A percentile compares a stretch with the other conserved stretches of the same genome.
phyloP scores from a whole-genome alignment of 2,113 vertebrate species.

The Sinosuthora webbiana region DNA sequence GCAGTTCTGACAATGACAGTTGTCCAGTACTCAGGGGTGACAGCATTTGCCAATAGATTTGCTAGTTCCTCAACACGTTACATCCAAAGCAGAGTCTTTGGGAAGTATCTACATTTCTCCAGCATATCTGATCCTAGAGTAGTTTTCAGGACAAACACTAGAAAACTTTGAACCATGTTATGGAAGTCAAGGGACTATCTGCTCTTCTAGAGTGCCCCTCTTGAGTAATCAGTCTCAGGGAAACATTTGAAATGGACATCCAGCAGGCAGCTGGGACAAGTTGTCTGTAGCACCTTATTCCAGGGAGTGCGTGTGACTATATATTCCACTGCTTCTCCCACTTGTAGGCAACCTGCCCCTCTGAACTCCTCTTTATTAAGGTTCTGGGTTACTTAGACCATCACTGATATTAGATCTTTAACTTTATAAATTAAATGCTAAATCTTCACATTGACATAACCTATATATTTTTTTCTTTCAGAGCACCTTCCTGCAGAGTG shows the following conservation, averaged over 20 bases:
- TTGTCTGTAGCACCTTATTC: neutral
- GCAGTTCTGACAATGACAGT: neutral
- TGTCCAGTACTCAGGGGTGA: neutral
- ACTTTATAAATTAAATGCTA: neutral
- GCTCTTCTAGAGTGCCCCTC: neutral
- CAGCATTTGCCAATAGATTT: neutral
- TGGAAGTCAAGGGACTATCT: neutral
- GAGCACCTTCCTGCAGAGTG: neutral
- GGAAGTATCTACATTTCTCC: neutral
- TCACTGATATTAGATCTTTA: neutral
- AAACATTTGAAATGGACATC: neutral
- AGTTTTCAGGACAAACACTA: neutral
- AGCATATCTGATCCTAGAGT: neutral
- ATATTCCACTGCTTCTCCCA: neutral
- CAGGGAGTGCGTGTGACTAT: too few species aligned
- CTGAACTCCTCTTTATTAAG: neutral
- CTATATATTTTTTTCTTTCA: neutral
- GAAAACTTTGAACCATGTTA: neutral
- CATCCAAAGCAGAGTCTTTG: neutral
- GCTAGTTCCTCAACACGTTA: rapidly evolving
- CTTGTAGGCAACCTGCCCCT: neutral
- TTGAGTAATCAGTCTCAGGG: neutral
- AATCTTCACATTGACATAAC: neutral
- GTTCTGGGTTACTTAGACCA: neutral
- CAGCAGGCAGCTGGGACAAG: neutral